Evolutionary conservation across 2,113 vertebrate species (phyloP).

Genomic region (Agelaius tricolor): DNA sequence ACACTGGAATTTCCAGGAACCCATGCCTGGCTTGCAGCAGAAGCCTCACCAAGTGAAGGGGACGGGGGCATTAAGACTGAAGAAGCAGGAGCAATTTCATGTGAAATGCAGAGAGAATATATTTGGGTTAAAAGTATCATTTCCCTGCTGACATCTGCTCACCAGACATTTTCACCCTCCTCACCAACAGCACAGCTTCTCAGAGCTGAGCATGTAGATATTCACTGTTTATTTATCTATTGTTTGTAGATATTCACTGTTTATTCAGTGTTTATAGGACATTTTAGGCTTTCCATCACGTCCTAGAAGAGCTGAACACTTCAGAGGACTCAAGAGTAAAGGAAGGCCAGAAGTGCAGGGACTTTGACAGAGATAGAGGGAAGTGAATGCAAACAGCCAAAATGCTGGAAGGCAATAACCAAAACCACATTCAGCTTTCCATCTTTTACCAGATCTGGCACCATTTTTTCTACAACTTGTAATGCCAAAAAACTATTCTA

Average conservation of each 20-base stretch:
- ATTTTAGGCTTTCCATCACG: background rate
- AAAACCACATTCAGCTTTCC: background rate
- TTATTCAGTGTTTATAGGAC: background rate
- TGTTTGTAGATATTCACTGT: background rate
- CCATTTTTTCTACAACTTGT: background rate
- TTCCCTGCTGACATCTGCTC: background rate
- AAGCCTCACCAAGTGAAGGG: background rate
- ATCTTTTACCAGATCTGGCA: background rate
- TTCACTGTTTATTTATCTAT: background rate
- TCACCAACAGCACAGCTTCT: background rate
- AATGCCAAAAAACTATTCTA: background rate
- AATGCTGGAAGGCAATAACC: background rate
- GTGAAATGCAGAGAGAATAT: background rate
- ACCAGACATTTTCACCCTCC: background rate
- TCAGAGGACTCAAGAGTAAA: background rate
- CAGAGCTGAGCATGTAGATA: background rate
- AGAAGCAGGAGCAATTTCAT: background rate
- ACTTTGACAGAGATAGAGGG: background rate
- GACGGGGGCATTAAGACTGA: background rate
- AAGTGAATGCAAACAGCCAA: background rate
- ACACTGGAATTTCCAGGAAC: background rate
- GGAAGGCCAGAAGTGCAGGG: accelerated
- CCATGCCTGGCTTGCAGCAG: background rate
- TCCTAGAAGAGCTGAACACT: background rate
- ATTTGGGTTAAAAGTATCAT: accelerated